These are phyloP conservation scores for Cochlearius cochlearius DNA, from an alignment of 2,113 vertebrate genomes.

Conservation along the genomic window DNA sequence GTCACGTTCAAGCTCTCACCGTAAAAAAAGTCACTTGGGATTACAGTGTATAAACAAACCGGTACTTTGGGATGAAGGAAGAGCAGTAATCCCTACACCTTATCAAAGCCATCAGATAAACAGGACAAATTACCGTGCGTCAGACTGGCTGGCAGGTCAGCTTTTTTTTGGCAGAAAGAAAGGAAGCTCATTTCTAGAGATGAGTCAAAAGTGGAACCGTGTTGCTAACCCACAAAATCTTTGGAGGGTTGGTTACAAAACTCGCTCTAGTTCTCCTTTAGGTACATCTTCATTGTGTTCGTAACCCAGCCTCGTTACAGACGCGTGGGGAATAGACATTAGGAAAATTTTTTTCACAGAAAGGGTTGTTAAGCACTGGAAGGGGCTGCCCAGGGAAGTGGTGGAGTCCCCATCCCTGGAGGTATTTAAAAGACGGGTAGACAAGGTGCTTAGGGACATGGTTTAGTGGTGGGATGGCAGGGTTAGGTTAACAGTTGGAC, in stretches of 20 bases:
- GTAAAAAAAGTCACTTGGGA: not conserved
- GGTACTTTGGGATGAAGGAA: not conserved
- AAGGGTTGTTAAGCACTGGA: too few relatives aligned
- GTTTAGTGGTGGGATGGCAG: too few relatives aligned
- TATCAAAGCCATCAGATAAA: constrained; percentile 49
- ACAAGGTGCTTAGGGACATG: too few relatives aligned
- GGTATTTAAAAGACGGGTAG: too few relatives aligned
- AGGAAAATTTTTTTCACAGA: too few relatives aligned
- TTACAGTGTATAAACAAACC: not conserved
- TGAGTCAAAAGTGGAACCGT: constrained; percentile 36
- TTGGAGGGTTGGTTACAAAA: not conserved
- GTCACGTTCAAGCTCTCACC: not conserved
- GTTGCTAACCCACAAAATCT: not conserved
- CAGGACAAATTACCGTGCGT: constrained; percentile 45
- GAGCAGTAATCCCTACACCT: not conserved
- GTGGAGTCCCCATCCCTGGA: too few relatives aligned
- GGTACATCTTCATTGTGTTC: not conserved
- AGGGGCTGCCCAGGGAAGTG: too few relatives aligned
- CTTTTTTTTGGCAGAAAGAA: constrained; percentile 14
- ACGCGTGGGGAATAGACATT: not conserved
- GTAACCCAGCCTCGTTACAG: not conserved
- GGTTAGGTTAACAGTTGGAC: too few relatives aligned
- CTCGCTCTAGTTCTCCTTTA: not conserved
- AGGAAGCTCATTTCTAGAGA: constrained; percentile 34
- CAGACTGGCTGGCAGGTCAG: constrained; percentile 44